A percentile compares a stretch with the other conserved stretches of the same genome.
Evolutionary conservation across 2,113 vertebrate genomes (phyloP).

Genomic region (Athene noctua): DNA sequence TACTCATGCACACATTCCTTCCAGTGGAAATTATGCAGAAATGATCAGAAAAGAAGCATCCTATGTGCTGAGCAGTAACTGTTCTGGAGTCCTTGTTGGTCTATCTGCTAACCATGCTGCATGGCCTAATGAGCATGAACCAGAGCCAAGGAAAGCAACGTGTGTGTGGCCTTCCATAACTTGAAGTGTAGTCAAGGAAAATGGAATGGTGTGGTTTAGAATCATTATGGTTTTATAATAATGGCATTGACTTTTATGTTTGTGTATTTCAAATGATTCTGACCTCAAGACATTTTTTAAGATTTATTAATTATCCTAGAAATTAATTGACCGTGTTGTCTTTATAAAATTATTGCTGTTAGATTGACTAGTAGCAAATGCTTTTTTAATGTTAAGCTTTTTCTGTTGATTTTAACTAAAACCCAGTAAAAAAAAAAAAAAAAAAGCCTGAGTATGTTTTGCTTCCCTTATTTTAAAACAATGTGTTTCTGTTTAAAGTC

Average conservation of each 20-base stretch:
- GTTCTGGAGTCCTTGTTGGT: not conserved
- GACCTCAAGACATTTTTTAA: not conserved
- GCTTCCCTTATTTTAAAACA: not conserved
- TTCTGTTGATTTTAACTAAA: slow-evolving; percentile 37
- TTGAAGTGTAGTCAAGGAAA: not conserved
- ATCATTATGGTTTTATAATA: not conserved
- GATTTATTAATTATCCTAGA: not conserved
- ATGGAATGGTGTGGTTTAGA: not conserved
- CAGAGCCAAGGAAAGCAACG: not conserved
- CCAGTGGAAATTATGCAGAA: not conserved
- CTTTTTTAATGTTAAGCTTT: slow-evolving; percentile 17
- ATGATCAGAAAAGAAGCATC: not conserved
- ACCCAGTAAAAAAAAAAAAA: not conserved
- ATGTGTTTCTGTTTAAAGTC: not conserved
- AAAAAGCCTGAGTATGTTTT: slow-evolving; percentile 31
- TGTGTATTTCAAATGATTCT: not conserved
- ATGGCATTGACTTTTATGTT: not conserved
- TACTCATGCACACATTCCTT: not conserved
- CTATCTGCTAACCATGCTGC: slow-evolving; percentile 32
- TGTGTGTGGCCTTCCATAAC: not conserved
- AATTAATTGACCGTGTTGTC: not conserved
- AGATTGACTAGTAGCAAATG: not conserved
- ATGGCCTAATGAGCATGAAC: slow-evolving; percentile 56
- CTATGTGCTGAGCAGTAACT: not conserved
- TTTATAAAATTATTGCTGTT: not conserved